Percentiles rank a stretch among this genome's conserved stretches.
Evolutionary conservation across 2,113 vertebrate species (phyloP).

Genomic region (Cryptotis parvus): DNA sequence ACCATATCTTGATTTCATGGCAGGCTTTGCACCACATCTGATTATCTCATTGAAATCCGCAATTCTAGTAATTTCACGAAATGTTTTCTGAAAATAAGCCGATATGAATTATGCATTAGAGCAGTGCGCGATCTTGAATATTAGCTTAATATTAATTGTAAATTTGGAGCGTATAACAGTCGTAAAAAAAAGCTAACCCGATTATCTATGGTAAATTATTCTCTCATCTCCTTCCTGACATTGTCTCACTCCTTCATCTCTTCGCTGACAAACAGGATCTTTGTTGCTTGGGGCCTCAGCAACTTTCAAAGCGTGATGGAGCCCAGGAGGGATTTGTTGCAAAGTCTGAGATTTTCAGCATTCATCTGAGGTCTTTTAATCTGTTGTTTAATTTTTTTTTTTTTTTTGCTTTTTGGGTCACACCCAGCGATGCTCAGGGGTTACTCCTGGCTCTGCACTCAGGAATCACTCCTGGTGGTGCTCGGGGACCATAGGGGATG

Average conservation of each 20-base stretch:
- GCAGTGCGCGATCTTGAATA: slow-evolving; percentile 57
- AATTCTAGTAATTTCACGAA: slow-evolving; percentile 46
- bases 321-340: neutral
- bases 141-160: slow-evolving; percentile 62
- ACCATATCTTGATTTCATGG: slow-evolving; percentile 55
- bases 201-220: slow-evolving; percentile 67
- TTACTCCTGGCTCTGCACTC: too few species aligned
- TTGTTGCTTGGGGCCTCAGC: slow-evolving; percentile 12
- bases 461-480: too few species aligned
- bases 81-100: slow-evolving; percentile 56
- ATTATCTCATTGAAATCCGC: slow-evolving; percentile 46
- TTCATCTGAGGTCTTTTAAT: slow-evolving; percentile 51
- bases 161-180: slow-evolving; percentile 57
- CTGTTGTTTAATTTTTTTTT: neutral
- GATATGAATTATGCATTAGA: slow-evolving; percentile 65
- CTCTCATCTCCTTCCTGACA: slow-evolving; percentile 41
- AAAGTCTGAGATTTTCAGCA: neutral
- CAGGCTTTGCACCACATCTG: slow-evolving; percentile 36
- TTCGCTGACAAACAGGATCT: slow-evolving; percentile 37
- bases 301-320: neutral
- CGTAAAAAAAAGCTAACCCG: slow-evolving; percentile 55
- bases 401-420: too few species aligned
- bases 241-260: slow-evolving; percentile 55
- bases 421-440: too few species aligned
- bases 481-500: too few species aligned